Evolutionary conservation across 2,888 invertebrate species (phyloP), one percentile per base, ranked within the genome.

Genomic region (Cabera pusaria): DNA sequence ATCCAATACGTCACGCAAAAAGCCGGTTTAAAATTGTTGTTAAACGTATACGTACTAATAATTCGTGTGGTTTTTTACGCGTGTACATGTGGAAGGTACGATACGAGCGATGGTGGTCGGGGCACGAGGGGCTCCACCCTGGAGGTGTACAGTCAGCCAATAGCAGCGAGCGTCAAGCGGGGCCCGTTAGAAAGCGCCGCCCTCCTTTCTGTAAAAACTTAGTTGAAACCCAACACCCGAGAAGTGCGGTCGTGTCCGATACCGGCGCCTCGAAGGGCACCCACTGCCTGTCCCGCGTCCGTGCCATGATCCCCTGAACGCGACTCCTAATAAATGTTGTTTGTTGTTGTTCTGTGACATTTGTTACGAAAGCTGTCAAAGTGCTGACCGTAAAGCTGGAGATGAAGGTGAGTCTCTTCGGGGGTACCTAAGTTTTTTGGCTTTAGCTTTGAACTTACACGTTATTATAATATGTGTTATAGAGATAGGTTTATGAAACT

Each of bases 331-430:
- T n/a, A 21, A 20, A 16, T 28, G 33, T 47, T 45, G 49, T 39
- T 35, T 29, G 5, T 25, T 44, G n/a, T 42, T 66, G 61, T 71
- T 67, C 66, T 64, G 73, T 77, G 71, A 53, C 51, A 53, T 44
- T 44, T 57, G 43, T 52, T 54, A 44, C 47, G 46, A 44, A 51
- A 65, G 40, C 60, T 56, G 57, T 49, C 74, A 78, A 75, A 66
- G 80, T 82, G 83, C 74, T 80, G 71, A 72, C 70, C 54, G 75
- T 79, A 43, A 81, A 81, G 59, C 48, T 73, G 59, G 82, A 84
- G 58, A 85, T 85, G 85, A 85, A 85, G 85, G 85, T 83, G 54
- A 69, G 76, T 52, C 8, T 18, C 14, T 14, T 14, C 4, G 14
- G n/a, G n/a, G n/a, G n/a, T n/a, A n/a, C n/a, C n/a, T n/a, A n/a